Evolutionary conservation across 2,888 invertebrate species (phyloP).

Genomic region (Thyatira batis): DNA sequence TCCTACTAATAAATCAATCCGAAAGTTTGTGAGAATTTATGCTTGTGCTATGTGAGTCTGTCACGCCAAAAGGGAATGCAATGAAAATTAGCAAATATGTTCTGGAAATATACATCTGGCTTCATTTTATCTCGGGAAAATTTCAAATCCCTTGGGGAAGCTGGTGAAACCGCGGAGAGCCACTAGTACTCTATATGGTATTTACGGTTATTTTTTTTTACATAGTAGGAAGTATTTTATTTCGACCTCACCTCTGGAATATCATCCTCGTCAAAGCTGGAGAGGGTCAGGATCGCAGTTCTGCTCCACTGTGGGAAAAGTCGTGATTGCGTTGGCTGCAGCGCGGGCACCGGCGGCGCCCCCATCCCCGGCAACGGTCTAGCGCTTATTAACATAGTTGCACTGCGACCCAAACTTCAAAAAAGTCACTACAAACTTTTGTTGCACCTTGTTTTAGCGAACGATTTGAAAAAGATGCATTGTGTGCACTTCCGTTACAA

Average conservation of each 20-base stretch:
- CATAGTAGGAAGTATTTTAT: background rate
- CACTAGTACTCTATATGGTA: too few relatives aligned
- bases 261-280: slow-evolving; percentile 42
- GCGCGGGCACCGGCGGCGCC: slow-evolving; percentile 42
- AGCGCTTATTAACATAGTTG: slow-evolving; percentile 49
- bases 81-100: too few relatives aligned
- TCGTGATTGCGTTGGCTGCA: slow-evolving; percentile 37
- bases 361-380: slow-evolving; percentile 49
- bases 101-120: too few relatives aligned
- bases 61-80: too few relatives aligned
- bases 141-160: too few relatives aligned
- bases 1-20: too few relatives aligned
- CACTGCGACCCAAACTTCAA: slow-evolving; percentile 18
- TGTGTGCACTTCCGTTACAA: background rate
- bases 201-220: too few relatives aligned
- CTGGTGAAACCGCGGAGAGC: too few relatives aligned
- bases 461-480: background rate
- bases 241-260: slow-evolving; percentile 31
- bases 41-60: too few relatives aligned
- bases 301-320: slow-evolving; percentile 69
- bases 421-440: slow-evolving; percentile 12
- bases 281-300: slow-evolving; percentile 58
- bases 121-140: too few relatives aligned
- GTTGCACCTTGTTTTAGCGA: background rate
- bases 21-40: too few relatives aligned